Percentiles rank a stretch among this genome's conserved stretches.
These are phyloP conservation scores for Eupithecia insigniata DNA, from an alignment of 2,888 invertebrate genomes.

Conservation along the genomic window DNA sequence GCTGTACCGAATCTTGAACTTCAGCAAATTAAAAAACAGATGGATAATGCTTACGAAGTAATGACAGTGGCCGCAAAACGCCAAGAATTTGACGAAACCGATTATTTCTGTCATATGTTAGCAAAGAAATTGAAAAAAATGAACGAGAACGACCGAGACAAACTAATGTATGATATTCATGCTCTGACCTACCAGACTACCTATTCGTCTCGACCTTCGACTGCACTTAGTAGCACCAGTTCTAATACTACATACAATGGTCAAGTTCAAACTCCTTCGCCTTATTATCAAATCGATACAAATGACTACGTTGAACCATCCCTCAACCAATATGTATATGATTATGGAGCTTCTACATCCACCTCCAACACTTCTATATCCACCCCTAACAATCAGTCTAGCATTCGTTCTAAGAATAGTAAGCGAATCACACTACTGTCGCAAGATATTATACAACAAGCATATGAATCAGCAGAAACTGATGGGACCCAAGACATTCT, in stretches of 20 bases:
- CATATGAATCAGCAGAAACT: conserved; percentile 20
- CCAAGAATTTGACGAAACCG: conserved; percentile 17
- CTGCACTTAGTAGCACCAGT: conserved; percentile 15
- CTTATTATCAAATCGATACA: conserved; percentile 16
- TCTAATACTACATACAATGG: conserved; percentile 15
- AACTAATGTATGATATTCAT: conserved; percentile 18
- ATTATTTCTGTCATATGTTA: conserved; percentile 17
- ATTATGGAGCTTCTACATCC: conserved; percentile 18
- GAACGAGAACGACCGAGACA: conserved; percentile 18
- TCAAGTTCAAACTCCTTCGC: conserved; percentile 19
- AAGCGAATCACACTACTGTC: conserved; percentile 16
- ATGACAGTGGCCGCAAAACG: conserved; percentile 14
- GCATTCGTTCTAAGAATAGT: conserved; percentile 17
- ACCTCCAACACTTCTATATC: conserved; percentile 18
- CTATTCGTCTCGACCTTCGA: conserved; percentile 16
- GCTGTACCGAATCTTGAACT: conserved; percentile 22
- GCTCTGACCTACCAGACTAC: conserved; percentile 18
- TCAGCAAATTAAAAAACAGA: conserved; percentile 21
- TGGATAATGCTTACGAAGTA: conserved; percentile 23
- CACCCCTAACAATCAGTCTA: conserved; percentile 17
- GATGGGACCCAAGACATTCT: conserved; percentile 20
- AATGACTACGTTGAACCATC: conserved; percentile 17
- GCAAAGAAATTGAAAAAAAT: conserved; percentile 18
- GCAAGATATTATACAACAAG: conserved; percentile 19
- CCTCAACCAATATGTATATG: conserved; percentile 18